phyloP scores from a whole-genome alignment of 2,888 invertebrate species.

The Drosophila antonietae region DNA sequence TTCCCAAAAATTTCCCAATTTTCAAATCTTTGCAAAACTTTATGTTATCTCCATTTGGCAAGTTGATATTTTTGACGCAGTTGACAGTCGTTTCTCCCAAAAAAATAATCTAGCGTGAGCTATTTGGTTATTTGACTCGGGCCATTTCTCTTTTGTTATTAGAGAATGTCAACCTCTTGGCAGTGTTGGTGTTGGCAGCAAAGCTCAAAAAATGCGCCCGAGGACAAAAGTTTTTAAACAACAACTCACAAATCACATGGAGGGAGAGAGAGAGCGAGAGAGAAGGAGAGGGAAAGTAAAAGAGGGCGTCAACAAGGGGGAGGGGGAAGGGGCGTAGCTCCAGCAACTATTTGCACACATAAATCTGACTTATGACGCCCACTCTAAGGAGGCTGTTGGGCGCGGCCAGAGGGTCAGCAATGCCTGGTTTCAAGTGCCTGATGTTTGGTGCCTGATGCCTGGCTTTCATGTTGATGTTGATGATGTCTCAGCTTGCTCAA shows the following conservation, averaged over 20 bases:
- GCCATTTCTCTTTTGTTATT: slow-evolving; percentile 53
- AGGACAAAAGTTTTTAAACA: slow-evolving; percentile 57
- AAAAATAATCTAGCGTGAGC: slow-evolving; percentile 18
- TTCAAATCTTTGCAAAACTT: not conserved
- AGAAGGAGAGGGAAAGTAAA: slow-evolving; percentile 14
- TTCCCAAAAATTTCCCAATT: not conserved
- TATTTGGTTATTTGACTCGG: slow-evolving; percentile 20
- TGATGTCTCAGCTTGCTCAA: slow-evolving; percentile 42
- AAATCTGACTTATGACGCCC: slow-evolving; percentile 75
- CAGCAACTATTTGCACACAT: slow-evolving; percentile 71
- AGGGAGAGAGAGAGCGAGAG: not conserved
- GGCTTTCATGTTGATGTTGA: slow-evolving; percentile 43
- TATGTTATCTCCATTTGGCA: not conserved
- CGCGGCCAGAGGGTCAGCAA: slow-evolving; percentile 32
- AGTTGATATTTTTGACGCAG: slow-evolving; percentile 12
- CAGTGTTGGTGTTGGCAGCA: slow-evolving; percentile 25
- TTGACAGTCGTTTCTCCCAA: slow-evolving; percentile 11
- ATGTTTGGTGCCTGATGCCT: slow-evolving; percentile 6
- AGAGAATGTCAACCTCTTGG: slow-evolving; percentile 55
- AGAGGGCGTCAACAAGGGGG: slow-evolving; percentile 32
- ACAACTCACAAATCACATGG: slow-evolving; percentile 65
- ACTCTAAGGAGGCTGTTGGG: slow-evolving; percentile 37
- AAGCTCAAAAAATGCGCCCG: slow-evolving; percentile 50
- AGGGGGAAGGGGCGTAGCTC: not conserved
- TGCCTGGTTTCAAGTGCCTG: slow-evolving; percentile 1